These are phyloP conservation scores for Benitochromis conjunctus DNA, from an alignment of 2,113 vertebrate species.

Conservation along the genomic window DNA sequence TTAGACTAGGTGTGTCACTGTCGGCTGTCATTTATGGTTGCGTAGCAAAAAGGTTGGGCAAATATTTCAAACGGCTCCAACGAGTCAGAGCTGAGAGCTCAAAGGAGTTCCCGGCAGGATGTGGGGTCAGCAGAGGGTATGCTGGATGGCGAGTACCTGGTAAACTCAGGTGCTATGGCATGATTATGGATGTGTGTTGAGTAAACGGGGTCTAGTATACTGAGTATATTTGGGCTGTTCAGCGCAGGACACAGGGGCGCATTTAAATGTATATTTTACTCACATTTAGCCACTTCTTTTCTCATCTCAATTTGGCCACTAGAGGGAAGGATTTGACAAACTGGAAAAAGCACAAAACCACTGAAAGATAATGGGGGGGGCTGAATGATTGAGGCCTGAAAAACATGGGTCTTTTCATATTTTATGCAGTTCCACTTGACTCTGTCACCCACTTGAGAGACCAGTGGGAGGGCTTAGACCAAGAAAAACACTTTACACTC, in stretches of 20 bases:
- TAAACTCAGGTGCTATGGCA: neutral
- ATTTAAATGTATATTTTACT: neutral
- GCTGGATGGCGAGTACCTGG: fast-evolving
- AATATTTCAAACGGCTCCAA: neutral
- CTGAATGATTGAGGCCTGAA: neutral
- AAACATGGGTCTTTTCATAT: neutral
- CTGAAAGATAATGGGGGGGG: neutral
- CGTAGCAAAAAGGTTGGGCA: slow-evolving; percentile 20
- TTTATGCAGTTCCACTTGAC: neutral
- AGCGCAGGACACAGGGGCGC: neutral
- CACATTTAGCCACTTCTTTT: neutral
- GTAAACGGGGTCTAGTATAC: fast-evolving
- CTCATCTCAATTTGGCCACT: neutral
- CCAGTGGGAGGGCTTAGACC: neutral
- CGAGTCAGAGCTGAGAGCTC: neutral
- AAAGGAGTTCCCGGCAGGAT: neutral
- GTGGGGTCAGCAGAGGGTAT: neutral
- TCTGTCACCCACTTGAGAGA: neutral
- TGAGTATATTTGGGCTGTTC: neutral
- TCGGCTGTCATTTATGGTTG: neutral
- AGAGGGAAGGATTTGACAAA: neutral
- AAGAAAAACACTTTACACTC: too few species aligned
- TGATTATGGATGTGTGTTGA: neutral
- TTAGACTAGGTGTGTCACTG: slow-evolving; percentile 55
- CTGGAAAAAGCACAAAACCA: neutral